phyloP scores from a whole-genome alignment of 2,888 invertebrate species.

The Odontomyia ornata region DNA sequence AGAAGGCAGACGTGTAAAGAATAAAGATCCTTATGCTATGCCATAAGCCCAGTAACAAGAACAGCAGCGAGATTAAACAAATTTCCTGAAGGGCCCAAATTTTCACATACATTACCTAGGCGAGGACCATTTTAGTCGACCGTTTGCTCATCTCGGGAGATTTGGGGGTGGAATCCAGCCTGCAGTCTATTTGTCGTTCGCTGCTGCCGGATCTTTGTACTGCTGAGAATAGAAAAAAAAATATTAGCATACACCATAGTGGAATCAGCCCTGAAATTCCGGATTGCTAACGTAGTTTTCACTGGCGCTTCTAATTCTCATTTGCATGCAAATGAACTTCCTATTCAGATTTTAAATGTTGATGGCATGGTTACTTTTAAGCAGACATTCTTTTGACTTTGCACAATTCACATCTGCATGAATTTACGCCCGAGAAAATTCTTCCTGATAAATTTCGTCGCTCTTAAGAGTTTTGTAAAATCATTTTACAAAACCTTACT shows the following conservation, averaged over 20 bases:
- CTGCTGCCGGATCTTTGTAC: background rate
- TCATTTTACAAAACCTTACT: too few species aligned
- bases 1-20: too few species aligned
- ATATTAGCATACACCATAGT: conserved; percentile 48
- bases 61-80: too few species aligned
- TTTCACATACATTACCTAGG: too few species aligned
- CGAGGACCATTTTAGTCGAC: too few species aligned
- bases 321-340: conserved; percentile 50
- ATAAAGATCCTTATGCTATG: too few species aligned
- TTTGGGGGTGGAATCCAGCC: background rate
- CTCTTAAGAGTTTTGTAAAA: too few species aligned
- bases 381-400: conserved; percentile 20
- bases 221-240: conserved; percentile 21
- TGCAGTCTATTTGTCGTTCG: background rate
- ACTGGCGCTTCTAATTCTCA: conserved; percentile 48
- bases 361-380: conserved; percentile 37
- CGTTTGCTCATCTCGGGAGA: too few species aligned
- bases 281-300: conserved; percentile 48
- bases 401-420: conserved; percentile 35
- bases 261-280: background rate
- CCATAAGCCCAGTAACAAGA: too few species aligned
- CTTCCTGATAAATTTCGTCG: conserved; percentile 15
- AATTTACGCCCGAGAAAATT: conserved; percentile 32
- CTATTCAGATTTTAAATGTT: conserved; percentile 49
- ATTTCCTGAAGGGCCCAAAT: too few species aligned